Base-by-base conservation (phyloP, 2,113 vertebrate species). In the Chloroceryle aenea region DNA sequence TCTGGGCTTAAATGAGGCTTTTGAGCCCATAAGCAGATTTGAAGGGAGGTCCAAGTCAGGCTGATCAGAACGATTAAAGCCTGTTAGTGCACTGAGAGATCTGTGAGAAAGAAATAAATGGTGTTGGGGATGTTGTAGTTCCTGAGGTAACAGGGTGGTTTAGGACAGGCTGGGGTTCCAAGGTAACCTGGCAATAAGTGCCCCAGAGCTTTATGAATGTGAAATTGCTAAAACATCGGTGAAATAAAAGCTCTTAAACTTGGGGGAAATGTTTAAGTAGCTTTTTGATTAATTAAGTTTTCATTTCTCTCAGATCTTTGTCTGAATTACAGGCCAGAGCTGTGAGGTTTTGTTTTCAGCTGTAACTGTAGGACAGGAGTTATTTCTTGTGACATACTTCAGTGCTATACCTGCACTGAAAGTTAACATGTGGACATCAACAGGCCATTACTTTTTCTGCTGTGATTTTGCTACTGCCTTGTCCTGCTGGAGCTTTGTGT, bases 1-100 rank as follows among this genome's bases (percentile, higher is more conserved):
- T 76, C 22, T 52, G 64, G 42, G 22, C 13, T 77, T 64, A 80
- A 89, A 10, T 18, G 25, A 45, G 19, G 26, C 14, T 78, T 25
- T 26, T 2, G 0, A 14, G 6, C 25, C 27, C 40, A 4, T 1
- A 3, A 19, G 38, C 36, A 32, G 21, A 13, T 25, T 50, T 71
- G 56, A 36, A 66, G 1, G 14, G 32, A 40, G 7, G 4, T 50
- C 11, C 4, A 5, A 15, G 3, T 29, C 13, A 66, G 12, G 32
- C 17, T 69, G 30, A 21, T 32, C 4, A 40, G 15, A 32, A 6
- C 8, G 55, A 32, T 43, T 18, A 34, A 74, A 17, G 16, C 38
- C 66, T 53, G 20, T 43, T 36, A 45, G 36, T 38, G n/a, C 8
- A 23, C 23, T 53, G 21, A 45, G 15, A 18, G 17, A 32, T 18